phyloP scores from a whole-genome alignment of 2,888 invertebrate species.

The Monochamus alternatus region DNA sequence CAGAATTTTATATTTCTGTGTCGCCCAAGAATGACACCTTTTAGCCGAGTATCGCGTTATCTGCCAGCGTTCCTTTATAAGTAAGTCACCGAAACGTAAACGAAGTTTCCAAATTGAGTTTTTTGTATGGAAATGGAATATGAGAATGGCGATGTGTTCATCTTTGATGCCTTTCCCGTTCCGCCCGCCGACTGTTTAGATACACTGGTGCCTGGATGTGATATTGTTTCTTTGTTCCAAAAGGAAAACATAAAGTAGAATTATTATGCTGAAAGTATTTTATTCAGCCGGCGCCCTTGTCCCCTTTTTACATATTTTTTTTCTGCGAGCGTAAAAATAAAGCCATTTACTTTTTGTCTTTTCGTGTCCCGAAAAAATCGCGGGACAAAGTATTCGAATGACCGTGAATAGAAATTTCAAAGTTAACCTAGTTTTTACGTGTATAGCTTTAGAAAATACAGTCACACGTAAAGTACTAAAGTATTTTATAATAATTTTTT shows the following conservation, averaged over 20 bases:
- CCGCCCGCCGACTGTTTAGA: conserved; percentile 19
- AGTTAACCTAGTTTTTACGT: no score
- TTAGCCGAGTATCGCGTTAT: conserved; percentile 25
- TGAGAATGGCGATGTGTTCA: conserved; percentile 45
- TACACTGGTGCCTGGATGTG: conserved; percentile 22
- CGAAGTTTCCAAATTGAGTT: conserved; percentile 43
- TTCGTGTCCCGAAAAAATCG: no score
- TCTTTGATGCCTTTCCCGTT: conserved; percentile 29
- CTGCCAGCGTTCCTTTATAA: conserved; percentile 26
- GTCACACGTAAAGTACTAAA: no score
- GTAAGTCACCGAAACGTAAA: conserved; percentile 32
- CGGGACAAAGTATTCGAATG: no score
- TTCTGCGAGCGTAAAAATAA: not conserved
- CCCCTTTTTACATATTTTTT: conserved; percentile 29
- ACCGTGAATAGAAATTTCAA: no score
- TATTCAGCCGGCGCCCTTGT: conserved; percentile 4
- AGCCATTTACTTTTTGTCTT: not conserved
- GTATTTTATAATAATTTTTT: no score
- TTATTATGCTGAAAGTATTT: conserved; percentile 25
- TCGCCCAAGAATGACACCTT: conserved; percentile 29
- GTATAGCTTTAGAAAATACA: no score
- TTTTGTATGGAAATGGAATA: conserved; percentile 48
- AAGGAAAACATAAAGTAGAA: conserved; percentile 31
- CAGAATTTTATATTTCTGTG: conserved; percentile 11
- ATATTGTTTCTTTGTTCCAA: conserved; percentile 37